phyloP scores from a whole-genome alignment of 2,888 invertebrate genomes.

The Scaptodrosophila latifasciaeformis region DNA sequence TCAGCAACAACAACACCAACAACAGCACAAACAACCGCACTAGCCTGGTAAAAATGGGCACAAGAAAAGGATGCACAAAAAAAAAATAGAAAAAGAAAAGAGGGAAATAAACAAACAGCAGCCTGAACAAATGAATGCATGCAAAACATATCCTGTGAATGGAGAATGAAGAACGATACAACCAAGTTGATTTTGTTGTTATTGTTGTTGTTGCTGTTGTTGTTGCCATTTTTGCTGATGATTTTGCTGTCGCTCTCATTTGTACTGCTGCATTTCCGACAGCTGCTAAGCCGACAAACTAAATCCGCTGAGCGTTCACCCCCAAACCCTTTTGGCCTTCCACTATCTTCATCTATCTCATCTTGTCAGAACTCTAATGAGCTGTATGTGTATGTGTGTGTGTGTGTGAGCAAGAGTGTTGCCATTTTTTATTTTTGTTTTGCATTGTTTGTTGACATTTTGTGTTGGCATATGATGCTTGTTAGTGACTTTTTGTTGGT shows the following conservation, averaged over 20 bases:
- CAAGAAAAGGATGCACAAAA: slow-evolving; percentile 42
- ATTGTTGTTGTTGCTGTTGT: background rate
- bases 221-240: slow-evolving; percentile 19
- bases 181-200: no score
- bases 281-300: slow-evolving; percentile 60
- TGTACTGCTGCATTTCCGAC: slow-evolving; percentile 59
- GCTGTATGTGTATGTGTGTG: slow-evolving; percentile 41
- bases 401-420: slow-evolving; percentile 18
- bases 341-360: background rate
- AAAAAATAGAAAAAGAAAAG: slow-evolving; percentile 30
- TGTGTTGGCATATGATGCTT: slow-evolving; percentile 58
- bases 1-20: slow-evolving; percentile 10
- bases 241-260: background rate
- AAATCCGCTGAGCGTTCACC: slow-evolving; percentile 35
- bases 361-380: slow-evolving; percentile 54
- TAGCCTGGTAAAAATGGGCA: slow-evolving; percentile 17
- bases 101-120: slow-evolving; percentile 27
- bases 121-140: slow-evolving; percentile 56
- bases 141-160: slow-evolving; percentile 15
- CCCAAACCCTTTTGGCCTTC: background rate
- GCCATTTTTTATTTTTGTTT: no score
- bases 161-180: no score
- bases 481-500: slow-evolving; percentile 37
- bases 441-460: slow-evolving; percentile 4
- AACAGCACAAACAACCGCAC: slow-evolving; percentile 23